A percentile compares a stretch with the other conserved stretches of the same genome.
These are phyloP conservation scores for Pyrgus malvae DNA, from an alignment of 2,888 invertebrate species.

Conservation along the genomic window DNA sequence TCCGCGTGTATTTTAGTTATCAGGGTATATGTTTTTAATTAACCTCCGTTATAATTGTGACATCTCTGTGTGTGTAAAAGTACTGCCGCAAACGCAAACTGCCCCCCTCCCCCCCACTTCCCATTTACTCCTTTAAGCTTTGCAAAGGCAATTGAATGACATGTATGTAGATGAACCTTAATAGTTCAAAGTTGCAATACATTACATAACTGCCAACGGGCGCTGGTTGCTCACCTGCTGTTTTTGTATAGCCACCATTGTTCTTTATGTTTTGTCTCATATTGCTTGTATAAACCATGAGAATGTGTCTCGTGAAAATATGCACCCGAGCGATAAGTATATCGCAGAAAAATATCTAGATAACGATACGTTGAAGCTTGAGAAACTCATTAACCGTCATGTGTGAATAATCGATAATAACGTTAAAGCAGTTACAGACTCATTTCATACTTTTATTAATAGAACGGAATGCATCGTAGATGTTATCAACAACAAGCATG, in stretches of 20 bases:
- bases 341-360: conserved; percentile 1
- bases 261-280: conserved; percentile 36
- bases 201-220: conserved; percentile 30
- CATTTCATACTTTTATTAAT: no score
- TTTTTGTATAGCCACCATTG: conserved; percentile 39
- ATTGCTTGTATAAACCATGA: conserved; percentile 23
- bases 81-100: no score
- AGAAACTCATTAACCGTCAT: conserved; percentile 5
- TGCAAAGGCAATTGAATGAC: no score
- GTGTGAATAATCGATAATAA: not conserved
- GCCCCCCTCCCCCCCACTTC: no score
- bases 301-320: not conserved
- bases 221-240: conserved; percentile 32
- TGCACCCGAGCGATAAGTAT: not conserved
- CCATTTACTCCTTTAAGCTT: no score
- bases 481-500: no score
- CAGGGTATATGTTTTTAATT: no score
- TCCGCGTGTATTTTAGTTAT: no score
- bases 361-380: not conserved
- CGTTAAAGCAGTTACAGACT: not conserved
- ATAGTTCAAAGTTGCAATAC: conserved; percentile 12
- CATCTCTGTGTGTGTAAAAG: no score
- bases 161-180: not conserved
- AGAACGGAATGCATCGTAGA: no score
- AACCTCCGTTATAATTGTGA: no score